Percentiles rank a stretch among this genome's conserved stretches.
phyloP scores from a whole-genome alignment of 1,140 invertebrate genomes.

The Pissodes strobi region DNA sequence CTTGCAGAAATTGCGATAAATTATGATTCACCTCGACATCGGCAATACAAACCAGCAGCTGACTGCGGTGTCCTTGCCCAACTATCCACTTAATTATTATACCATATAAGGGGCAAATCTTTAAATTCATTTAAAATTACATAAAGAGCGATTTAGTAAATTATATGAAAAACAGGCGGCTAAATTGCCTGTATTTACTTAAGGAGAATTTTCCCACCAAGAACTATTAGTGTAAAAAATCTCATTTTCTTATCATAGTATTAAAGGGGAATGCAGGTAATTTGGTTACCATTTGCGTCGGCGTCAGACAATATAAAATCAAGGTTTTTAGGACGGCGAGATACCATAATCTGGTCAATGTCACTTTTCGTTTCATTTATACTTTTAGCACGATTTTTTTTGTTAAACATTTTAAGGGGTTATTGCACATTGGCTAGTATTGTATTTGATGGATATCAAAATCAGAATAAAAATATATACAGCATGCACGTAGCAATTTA shows the following conservation, averaged over 20 bases:
- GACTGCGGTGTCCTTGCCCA: slow-evolving; percentile 11
- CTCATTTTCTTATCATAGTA: too few species aligned
- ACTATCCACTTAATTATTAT: slow-evolving; percentile 9
- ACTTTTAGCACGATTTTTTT: slow-evolving; percentile 11
- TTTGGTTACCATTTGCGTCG: slow-evolving; percentile 5
- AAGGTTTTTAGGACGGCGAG: slow-evolving; percentile 13
- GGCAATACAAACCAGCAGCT: slow-evolving; percentile 1
- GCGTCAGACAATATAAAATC: slow-evolving; percentile 8
- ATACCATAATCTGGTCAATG: slow-evolving; percentile 15
- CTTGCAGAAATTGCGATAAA: slow-evolving; percentile 14
- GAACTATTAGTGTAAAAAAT: too few species aligned
- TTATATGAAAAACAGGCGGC: too few species aligned
- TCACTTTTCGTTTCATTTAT: slow-evolving; percentile 2
- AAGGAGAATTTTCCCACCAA: too few species aligned
- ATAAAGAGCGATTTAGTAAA: neutral
- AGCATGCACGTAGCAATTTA: too few species aligned
- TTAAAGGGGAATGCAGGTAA: neutral
- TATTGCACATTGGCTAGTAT: too few species aligned
- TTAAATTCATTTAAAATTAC: slow-evolving; percentile 1
- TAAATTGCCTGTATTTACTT: too few species aligned
- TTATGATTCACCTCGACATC: slow-evolving; percentile 22
- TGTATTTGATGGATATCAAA: too few species aligned
- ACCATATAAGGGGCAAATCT: slow-evolving; percentile 17
- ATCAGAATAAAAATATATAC: too few species aligned
- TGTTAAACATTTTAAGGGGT: too few species aligned